These are phyloP conservation scores for Hypocryptadius cinnamomeus DNA, from an alignment of 2,113 vertebrate species.

Conservation along the genomic window DNA sequence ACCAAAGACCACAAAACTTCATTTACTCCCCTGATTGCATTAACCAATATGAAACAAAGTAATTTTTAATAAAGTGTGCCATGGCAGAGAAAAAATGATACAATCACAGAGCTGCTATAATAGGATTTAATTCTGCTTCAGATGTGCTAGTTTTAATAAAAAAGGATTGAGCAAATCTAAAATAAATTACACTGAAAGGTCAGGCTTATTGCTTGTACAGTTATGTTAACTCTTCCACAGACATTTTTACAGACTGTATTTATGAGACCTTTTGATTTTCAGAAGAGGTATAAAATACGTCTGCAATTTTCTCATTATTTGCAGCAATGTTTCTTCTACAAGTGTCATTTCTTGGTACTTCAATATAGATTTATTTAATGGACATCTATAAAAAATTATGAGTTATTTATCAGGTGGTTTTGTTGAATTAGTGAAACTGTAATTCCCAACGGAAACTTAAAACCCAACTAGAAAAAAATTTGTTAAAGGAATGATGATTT, in stretches of 20 bases:
- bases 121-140: conserved; percentile 81
- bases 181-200: conserved; percentile 82
- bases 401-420: conserved; percentile 64
- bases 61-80: conserved; percentile 74
- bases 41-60: conserved; percentile 70
- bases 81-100: conserved; percentile 66
- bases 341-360: conserved; percentile 60
- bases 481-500: conserved; percentile 16
- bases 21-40: conserved; percentile 59
- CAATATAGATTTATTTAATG: conserved; percentile 61
- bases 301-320: conserved; percentile 70
- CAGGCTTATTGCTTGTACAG: conserved; percentile 78
- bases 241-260: conserved; percentile 76
- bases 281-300: conserved; percentile 70
- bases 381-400: conserved; percentile 56
- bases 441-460: conserved; percentile 46
- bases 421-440: conserved; percentile 57
- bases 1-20: conserved; percentile 29
- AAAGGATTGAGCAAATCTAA: conserved; percentile 77
- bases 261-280: conserved; percentile 75
- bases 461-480: conserved; percentile 30
- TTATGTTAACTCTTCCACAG: conserved; percentile 75
- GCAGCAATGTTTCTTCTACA: conserved; percentile 59
- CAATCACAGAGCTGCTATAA: conserved; percentile 69
- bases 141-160: conserved; percentile 83